Percentiles rank a stretch among this genome's conserved stretches.
These are phyloP conservation scores for Papilio dardanus DNA, from an alignment of 1,140 invertebrate genomes.

Conservation along the genomic window DNA sequence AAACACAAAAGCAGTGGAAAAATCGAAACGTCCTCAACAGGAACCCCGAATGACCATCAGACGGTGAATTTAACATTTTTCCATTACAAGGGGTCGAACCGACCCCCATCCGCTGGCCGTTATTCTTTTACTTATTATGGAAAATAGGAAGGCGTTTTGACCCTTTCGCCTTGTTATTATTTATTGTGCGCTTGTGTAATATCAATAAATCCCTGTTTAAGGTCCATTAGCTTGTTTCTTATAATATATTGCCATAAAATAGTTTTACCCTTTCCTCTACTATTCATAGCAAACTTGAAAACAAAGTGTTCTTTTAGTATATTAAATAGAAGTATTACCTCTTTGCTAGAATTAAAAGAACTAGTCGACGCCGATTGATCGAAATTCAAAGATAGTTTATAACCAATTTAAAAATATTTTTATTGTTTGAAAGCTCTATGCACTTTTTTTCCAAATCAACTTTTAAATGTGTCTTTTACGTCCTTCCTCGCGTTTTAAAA, in stretches of 20 bases:
- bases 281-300: neutral
- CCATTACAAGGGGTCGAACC: conserved; percentile 56
- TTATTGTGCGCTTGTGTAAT: conserved; percentile 62
- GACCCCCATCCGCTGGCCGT: conserved; percentile 62
- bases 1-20: conserved; percentile 69
- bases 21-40: conserved; percentile 68
- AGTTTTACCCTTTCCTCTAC: conserved; percentile 12
- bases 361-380: too few species aligned
- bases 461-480: too few species aligned
- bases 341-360: neutral
- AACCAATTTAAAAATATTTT: too few species aligned
- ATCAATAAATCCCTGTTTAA: conserved; percentile 68
- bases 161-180: conserved; percentile 66
- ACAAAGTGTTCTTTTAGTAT: neutral
- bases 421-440: too few species aligned
- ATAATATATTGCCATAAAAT: conserved; percentile 28
- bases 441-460: too few species aligned
- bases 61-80: conserved; percentile 72
- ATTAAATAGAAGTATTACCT: neutral
- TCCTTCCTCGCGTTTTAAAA: too few species aligned
- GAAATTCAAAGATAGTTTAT: too few species aligned
- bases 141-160: conserved; percentile 62
- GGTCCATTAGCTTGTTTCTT: conserved; percentile 60
- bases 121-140: conserved; percentile 58
- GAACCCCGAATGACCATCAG: conserved; percentile 60